Evolutionary conservation across 2,797 vertebrate species (phyloP), one percentile per base, ranked within the genome.

Genomic region (Micromesistius poutassou): DNA sequence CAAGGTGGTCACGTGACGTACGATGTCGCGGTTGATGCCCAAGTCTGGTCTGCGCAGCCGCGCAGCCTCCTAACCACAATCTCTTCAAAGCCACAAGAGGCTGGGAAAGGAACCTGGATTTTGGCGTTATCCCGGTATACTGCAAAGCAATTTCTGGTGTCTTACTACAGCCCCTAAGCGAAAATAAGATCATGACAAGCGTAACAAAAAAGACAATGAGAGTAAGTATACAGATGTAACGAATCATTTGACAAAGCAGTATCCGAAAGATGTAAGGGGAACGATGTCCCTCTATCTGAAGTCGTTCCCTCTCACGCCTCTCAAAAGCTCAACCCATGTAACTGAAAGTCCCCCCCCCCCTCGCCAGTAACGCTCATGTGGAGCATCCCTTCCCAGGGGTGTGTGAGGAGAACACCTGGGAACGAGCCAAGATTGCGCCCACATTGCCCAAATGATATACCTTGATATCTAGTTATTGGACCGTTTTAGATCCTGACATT

Each of bases 1-100:
- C 90, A 89, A 77, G 88, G 87, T 91, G 88, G 91, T 95, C 94
- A 95, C 93, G 94, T 95, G 94, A 94, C 88, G 30, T 79, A 78
- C 75, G 85, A 81, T 85, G 87, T 91, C 86, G 89, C 84, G 83
- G 90, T 86, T 75, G 87, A 87, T 85, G 87, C 89, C 91, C 81
- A 25, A n/a, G 62, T 25, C 62, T 28, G 4, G 62, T 68, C 62
- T 62, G 55, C 55, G 55, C 55, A 62, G 55, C 55, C n/a, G 62
- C 62, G n/a, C 62, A 68, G 25, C 62, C 70, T 16, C 70, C 70
- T 30, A 2, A 3, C 14, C 70, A 13, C 10, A 9, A 30, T 71
- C 68, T 19, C 13, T 19, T 4, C 30, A 14, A 30, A 33, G 68
- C 25, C 9, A 6, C 68, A 71, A 28, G 7, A 5, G 68, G 68